Evolutionary conservation across 1,140 invertebrate genomes (phyloP).

Genomic region (Caenorhabditis inopinata): DNA sequence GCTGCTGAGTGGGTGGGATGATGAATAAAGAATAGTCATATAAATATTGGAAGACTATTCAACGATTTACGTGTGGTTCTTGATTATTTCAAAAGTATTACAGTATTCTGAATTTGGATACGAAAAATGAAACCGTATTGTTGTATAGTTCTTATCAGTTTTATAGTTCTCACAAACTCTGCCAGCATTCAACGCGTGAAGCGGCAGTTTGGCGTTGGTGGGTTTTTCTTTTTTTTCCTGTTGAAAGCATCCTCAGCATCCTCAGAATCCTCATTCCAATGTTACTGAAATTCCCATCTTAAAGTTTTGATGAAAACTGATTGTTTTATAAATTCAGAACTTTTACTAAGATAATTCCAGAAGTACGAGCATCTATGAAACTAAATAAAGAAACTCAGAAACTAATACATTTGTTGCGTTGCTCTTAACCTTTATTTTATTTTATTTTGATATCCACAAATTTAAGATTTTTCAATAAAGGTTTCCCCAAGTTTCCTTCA

Average conservation of each 20-base stretch:
- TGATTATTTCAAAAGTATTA: neutral
- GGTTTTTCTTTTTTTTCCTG: neutral
- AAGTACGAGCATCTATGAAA: too few species aligned
- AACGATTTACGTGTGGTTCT: constrained; percentile 14
- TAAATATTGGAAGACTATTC: neutral
- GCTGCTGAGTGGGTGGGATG: neutral
- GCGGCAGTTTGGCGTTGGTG: constrained; percentile 21
- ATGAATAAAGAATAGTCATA: neutral
- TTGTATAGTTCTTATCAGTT: constrained; percentile 10
- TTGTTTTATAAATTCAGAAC: too few species aligned
- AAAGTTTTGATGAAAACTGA: too few species aligned
- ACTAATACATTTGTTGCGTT: too few species aligned
- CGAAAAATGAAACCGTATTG: constrained; percentile 28
- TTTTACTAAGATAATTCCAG: too few species aligned
- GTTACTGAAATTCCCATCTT: too few species aligned
- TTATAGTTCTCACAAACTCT: neutral
- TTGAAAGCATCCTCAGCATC: neutral
- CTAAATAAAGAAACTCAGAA: too few species aligned
- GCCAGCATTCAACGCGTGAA: constrained; percentile 4
- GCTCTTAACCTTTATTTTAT: too few species aligned
- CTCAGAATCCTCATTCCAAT: too few species aligned
- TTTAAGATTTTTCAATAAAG: too few species aligned
- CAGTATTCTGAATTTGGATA: constrained; percentile 28
- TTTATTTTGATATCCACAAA: too few species aligned
- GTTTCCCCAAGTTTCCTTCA: too few species aligned